phyloP scores from a whole-genome alignment of 1,140 invertebrate species.

The Liolophura sinensis region DNA sequence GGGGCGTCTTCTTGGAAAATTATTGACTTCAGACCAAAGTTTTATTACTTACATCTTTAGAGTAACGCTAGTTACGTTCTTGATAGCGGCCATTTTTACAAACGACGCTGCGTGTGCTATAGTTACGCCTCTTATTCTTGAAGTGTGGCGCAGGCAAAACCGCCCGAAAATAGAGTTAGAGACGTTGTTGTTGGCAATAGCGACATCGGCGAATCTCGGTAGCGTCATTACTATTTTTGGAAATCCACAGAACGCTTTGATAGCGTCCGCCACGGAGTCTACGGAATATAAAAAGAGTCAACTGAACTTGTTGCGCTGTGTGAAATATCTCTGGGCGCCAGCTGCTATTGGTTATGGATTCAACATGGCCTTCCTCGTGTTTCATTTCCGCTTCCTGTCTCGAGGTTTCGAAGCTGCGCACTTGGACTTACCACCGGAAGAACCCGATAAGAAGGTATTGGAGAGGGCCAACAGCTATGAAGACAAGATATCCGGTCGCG shows the following conservation, averaged over 20 bases:
- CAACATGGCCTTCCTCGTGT: constrained; percentile 10
- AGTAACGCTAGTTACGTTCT: constrained; percentile 8
- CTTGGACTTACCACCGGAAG: neutral
- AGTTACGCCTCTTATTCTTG: constrained; percentile 13
- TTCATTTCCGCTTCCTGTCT: constrained; percentile 5
- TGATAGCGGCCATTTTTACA: constrained; percentile 15
- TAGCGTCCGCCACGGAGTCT: constrained; percentile 13
- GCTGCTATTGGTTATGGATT: constrained; percentile 9
- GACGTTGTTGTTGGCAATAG: constrained; percentile 12
- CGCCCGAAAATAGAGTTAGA: constrained; percentile 10
- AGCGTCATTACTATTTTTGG: constrained; percentile 18
- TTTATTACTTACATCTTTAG: constrained; percentile 12
- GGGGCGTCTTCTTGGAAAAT: constrained; percentile 4
- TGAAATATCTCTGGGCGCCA: constrained; percentile 12
- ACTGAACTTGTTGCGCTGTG: constrained; percentile 5
- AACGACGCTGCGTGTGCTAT: constrained; percentile 20
- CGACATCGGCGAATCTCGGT: constrained; percentile 19
- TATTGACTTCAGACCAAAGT: constrained; percentile 5
- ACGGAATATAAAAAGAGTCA: neutral
- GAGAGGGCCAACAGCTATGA: neutral
- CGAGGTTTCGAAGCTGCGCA: neutral
- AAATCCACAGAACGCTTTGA: constrained; percentile 22
- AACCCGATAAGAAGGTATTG: neutral
- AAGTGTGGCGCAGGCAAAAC: constrained; percentile 13
- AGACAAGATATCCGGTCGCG: neutral